Evolutionary conservation across 2,113 vertebrate genomes (phyloP).

Genomic region (Theristicus caerulescens): DNA sequence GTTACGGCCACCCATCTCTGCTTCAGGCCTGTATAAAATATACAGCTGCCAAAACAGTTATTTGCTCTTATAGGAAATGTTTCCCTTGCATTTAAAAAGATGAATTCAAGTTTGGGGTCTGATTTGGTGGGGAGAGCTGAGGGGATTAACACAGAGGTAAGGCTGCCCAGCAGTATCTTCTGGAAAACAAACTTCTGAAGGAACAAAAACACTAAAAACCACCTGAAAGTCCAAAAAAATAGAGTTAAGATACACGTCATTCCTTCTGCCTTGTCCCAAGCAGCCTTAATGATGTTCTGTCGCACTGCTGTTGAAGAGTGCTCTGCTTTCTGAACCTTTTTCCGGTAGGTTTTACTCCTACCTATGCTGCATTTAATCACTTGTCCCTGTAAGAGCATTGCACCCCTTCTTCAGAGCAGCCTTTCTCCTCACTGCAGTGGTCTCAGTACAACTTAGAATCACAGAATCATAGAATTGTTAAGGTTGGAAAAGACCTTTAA

Average conservation of each 20-base stretch:
- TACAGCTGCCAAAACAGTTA: not conserved
- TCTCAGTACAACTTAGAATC: not conserved
- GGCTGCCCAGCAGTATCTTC: not conserved
- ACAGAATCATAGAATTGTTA: no score
- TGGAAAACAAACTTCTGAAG: not conserved
- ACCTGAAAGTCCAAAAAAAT: not conserved
- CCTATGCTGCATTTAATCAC: not conserved
- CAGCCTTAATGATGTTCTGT: not conserved
- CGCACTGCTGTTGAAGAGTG: not conserved
- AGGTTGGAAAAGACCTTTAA: no score
- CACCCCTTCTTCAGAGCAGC: not conserved
- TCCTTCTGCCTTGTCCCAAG: not conserved
- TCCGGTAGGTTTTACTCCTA: not conserved
- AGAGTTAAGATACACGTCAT: rapidly evolving
- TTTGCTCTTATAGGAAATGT: not conserved
- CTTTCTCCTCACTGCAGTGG: not conserved
- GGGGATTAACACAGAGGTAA: not conserved
- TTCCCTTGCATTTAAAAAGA: not conserved
- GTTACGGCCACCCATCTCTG: not conserved
- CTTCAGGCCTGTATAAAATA: not conserved
- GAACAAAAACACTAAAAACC: not conserved
- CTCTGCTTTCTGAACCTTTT: not conserved
- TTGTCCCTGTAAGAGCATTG: not conserved
- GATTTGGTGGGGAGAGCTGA: not conserved
- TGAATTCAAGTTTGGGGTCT: not conserved